Conservation (phyloP, 2,797 vertebrate genomes). For the Poeciliopsis paucimaculata region DNA sequence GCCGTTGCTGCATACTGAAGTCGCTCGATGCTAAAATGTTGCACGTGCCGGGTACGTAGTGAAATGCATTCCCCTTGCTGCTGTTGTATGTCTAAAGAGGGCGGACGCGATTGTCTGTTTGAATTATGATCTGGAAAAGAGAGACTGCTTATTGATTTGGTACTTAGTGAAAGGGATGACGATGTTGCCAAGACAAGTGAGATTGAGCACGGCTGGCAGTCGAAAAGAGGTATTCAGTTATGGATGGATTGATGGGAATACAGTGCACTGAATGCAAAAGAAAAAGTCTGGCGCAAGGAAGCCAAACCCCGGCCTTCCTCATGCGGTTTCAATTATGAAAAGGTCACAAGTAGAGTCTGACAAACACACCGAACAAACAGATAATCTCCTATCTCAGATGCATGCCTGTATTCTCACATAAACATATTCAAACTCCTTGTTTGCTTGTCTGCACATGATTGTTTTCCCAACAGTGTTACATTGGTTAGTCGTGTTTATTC, state of each 20-base stretch:
- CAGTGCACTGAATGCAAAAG: slow-evolving; percentile 15
- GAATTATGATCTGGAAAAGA: slow-evolving; percentile 67
- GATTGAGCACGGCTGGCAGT: slow-evolving; percentile 59
- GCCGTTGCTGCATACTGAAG: slow-evolving; percentile 64
- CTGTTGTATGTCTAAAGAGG: slow-evolving; percentile 60
- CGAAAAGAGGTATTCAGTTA: slow-evolving; percentile 36
- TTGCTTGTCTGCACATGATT: slow-evolving; percentile 61
- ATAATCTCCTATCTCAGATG: slow-evolving; percentile 27
- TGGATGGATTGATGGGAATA: slow-evolving; percentile 31
- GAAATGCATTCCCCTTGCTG: slow-evolving; percentile 55
- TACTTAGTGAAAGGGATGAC: slow-evolving; percentile 63
- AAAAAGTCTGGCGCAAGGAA: slow-evolving; percentile 10
- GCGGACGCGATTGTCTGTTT: slow-evolving; percentile 60
- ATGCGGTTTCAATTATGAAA: slow-evolving; percentile 13
- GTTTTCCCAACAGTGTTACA: slow-evolving; percentile 56
- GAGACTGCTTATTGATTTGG: slow-evolving; percentile 67
- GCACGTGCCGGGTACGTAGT: slow-evolving; percentile 39
- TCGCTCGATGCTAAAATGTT: slow-evolving; percentile 47
- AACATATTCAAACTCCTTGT: slow-evolving; percentile 57
- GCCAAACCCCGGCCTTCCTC: slow-evolving; percentile 12
- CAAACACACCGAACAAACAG: slow-evolving; percentile 37
- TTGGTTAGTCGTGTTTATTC: slow-evolving; percentile 70
- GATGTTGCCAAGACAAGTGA: slow-evolving; percentile 53
- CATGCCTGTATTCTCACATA: slow-evolving; percentile 30
- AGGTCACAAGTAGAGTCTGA: slow-evolving; percentile 31